Evolutionary conservation across 2,888 invertebrate genomes (phyloP).

Genomic region (Atherix ibis): DNA sequence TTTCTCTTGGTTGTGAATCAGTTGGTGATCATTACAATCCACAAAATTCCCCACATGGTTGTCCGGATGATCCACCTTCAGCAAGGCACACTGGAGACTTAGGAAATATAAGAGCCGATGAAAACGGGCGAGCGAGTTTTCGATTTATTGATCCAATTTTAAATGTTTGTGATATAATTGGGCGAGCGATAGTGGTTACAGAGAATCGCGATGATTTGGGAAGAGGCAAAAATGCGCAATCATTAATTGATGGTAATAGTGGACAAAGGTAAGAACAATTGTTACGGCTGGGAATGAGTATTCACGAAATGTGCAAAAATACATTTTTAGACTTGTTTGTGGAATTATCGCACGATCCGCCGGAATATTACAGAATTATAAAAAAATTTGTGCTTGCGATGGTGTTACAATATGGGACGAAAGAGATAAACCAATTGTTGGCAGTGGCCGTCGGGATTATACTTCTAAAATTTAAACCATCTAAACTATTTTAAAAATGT

Average conservation of each 20-base stretch:
- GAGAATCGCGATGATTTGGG: conserved; percentile 46
- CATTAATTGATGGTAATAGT: conserved; percentile 45
- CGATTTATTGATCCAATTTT: conserved; percentile 42
- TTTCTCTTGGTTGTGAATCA: conserved; percentile 42
- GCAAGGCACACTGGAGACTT: conserved; percentile 47
- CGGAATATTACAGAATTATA: conserved; percentile 71
- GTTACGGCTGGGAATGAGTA: too few relatives aligned
- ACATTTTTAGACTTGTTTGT: conserved; percentile 50
- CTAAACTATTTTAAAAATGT: not conserved
- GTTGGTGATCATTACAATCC: conserved; percentile 49
- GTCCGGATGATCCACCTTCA: conserved; percentile 30
- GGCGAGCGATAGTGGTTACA: conserved; percentile 60
- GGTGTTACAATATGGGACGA: conserved; percentile 85
- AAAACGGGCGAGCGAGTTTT: conserved; percentile 49
- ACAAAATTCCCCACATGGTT: conserved; percentile 35
- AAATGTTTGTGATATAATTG: conserved; percentile 58
- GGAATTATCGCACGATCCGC: conserved; percentile 82
- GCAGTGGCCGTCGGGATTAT: conserved; percentile 17
- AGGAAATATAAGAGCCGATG: conserved; percentile 43
- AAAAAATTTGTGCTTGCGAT: conserved; percentile 79
- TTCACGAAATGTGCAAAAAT: too few relatives aligned
- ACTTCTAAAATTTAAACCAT: not conserved
- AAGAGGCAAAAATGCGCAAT: conserved; percentile 33
- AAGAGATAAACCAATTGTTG: conserved; percentile 38
- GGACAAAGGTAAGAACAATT: conserved; percentile 43